A percentile compares a stretch with the other conserved stretches of the same genome.
phyloP scores from a whole-genome alignment of 2,113 vertebrate genomes.

The Gobio gobio region DNA sequence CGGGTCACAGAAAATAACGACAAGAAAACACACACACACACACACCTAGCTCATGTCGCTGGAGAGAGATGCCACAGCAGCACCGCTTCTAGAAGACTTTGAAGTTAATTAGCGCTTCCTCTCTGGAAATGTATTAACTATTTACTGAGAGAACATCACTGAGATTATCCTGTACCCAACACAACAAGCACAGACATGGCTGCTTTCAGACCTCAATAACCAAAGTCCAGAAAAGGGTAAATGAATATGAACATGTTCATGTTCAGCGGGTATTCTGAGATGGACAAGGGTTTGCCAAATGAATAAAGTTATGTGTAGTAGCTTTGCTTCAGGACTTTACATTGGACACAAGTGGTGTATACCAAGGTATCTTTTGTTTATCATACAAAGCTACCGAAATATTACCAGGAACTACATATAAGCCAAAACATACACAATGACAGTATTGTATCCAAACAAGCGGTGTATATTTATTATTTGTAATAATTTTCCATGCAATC shows the following conservation, averaged over 20 bases:
- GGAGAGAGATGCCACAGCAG: neutral
- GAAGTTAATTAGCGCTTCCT: conserved; percentile 55
- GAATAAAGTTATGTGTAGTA: neutral
- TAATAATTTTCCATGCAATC: neutral
- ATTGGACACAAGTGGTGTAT: too few species aligned
- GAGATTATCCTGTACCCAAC: neutral
- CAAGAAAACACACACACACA: neutral
- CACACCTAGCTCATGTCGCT: neutral
- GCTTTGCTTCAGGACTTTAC: too few species aligned
- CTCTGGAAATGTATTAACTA: neutral
- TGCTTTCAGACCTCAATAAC: neutral
- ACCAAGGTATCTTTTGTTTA: neutral
- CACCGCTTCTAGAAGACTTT: conserved; percentile 25
- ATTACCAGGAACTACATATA: neutral
- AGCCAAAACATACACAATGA: neutral
- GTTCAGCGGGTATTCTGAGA: neutral
- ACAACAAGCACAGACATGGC: neutral
- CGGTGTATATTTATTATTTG: neutral
- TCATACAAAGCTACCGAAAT: neutral
- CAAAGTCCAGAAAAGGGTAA: neutral
- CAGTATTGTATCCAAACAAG: neutral
- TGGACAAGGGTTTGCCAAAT: neutral
- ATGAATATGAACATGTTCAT: neutral
- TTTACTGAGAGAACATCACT: conserved; percentile 2
- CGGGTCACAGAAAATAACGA: conserved; percentile 31